Evolutionary conservation across 1,140 invertebrate species (phyloP), one percentile per base, ranked within the genome.

Genomic region (Drosophila leontia): DNA sequence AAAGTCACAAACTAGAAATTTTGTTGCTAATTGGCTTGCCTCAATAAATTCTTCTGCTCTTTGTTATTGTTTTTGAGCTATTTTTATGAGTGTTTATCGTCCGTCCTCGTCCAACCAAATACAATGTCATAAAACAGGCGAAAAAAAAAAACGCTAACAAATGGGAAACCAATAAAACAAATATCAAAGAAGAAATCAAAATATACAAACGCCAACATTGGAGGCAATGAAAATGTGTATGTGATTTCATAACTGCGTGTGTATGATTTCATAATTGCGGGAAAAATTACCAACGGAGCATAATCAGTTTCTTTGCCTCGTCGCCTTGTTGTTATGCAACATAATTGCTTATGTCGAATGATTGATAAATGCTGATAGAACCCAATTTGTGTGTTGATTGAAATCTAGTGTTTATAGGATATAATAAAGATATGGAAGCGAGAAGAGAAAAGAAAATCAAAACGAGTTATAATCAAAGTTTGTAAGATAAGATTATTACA

Each of bases 121-220:
- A 68, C 59, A 69, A 56, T 62, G 62, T 72, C 82, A 74, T 85
- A 84, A 84, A 84, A 71, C 44, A 44, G 58, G 64, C 47, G 15
- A 44, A 17, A 7, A 17, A 44, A 34, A 50, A 68, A 53, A 64
- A 65, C 26, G 48, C 65, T 37, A 80, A 60, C 78, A 86, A 85
- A 85, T 78, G 78, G 56, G 76, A 81, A 78, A 51, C 82, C 78
- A 85, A 85, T 85, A 85, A 85, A 85, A 70, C 78, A 86, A 80
- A 84, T 80, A 85, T 85, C 82, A 84, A 76, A 69, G 51, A 63
- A 80, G 59, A 84, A 84, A 84, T 82, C 60, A 78, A 57, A 71
- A 65, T 34, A 29, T 34, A 64, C 39, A 39, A 34, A 26, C 44
- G 44, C 41, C 56, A 67, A 32, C 61, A 64, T 47, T 26, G 37